Percentiles rank a stretch among this genome's conserved stretches.
Evolutionary conservation across 2,113 vertebrate genomes (phyloP).

Genomic region (Mellivora capensis): DNA sequence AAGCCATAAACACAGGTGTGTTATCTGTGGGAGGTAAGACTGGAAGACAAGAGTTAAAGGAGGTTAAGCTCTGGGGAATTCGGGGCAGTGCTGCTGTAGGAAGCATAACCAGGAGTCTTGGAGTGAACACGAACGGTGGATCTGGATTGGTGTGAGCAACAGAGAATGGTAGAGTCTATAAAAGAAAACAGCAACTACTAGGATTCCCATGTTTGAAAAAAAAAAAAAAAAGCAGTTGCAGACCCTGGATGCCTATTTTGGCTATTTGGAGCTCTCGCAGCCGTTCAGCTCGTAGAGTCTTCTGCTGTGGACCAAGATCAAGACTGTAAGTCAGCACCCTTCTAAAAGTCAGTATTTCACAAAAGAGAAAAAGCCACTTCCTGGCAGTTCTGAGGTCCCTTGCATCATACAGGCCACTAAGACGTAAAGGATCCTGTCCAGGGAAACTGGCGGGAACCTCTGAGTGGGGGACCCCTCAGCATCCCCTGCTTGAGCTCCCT

Average conservation of each 20-base stretch:
- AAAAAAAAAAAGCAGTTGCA: neutral
- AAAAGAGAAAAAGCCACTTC: rapidly evolving
- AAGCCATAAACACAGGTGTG: no score
- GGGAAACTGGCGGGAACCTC: conserved; percentile 6
- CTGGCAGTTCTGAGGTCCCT: neutral
- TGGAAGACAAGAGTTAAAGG: neutral
- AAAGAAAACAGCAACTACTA: neutral
- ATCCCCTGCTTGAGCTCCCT: neutral
- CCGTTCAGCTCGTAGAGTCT: neutral
- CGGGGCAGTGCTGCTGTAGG: neutral
- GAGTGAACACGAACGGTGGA: no score
- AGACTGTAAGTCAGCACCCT: rapidly evolving
- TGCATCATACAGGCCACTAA: neutral
- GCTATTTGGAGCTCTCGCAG: neutral
- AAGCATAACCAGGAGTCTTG: neutral
- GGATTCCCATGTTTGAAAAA: neutral
- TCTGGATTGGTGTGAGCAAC: neutral
- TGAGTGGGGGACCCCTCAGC: conserved; percentile 19
- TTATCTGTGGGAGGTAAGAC: neutral
- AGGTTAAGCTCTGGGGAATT: neutral
- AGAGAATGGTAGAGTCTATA: neutral
- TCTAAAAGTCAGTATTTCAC: neutral
- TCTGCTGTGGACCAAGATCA: neutral
- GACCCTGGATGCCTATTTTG: no score
- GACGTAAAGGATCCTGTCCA: conserved; percentile 10